Evolutionary conservation across 2,888 invertebrate genomes (phyloP), one percentile per base, ranked within the genome.

Genomic region (Ormyrus rosae): DNA sequence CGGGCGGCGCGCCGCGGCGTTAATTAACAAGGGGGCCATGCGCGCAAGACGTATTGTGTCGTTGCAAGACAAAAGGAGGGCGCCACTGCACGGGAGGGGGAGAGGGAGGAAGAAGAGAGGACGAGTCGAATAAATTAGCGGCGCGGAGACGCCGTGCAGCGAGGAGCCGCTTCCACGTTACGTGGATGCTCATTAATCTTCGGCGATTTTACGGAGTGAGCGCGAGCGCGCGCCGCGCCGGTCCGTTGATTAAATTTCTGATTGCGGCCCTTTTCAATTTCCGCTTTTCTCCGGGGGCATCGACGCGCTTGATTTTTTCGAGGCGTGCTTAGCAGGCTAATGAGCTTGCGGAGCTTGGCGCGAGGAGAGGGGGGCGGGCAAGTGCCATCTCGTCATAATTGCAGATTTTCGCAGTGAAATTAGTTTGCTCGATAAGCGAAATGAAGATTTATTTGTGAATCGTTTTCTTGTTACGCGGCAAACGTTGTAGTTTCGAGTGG

Each of bases 211-310:
- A 34, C 53, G 68, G 34, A 51, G 67, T 2, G 34, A 13, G 13
- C 13, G 13, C 13, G 13, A 13, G 13, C 13, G 13, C 13, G 13
- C 13, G 13, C 13, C 34, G 46, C 51, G 8, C 11, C 48, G 72
- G 46, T 19, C 8, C 70, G 65, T 70, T 80, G 80, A 80, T 80
- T 80, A 80, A 80, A 80, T 80, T 74, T 75, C 80, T 75, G 80
- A 80, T 80, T 80, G 80, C 56, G 55, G 48, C 53, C 45, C 34
- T 76, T 63, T 34, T 34, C 34, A 34, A 34, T 34, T 34, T 34
- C 34, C 34, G 34, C 34, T 34, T 34, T 34, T 34, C 34, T 71
- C 71, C 65, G 58, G 34, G 34, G 34, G 34, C 34, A 34, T 34
- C 34, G 34, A 34, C 34, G 34, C 34, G 34, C 34, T 34, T 34